Percentiles rank a stretch among this genome's conserved stretches.
phyloP scores from a whole-genome alignment of 2,888 invertebrate species.

The Agriopis leucophaearia region DNA sequence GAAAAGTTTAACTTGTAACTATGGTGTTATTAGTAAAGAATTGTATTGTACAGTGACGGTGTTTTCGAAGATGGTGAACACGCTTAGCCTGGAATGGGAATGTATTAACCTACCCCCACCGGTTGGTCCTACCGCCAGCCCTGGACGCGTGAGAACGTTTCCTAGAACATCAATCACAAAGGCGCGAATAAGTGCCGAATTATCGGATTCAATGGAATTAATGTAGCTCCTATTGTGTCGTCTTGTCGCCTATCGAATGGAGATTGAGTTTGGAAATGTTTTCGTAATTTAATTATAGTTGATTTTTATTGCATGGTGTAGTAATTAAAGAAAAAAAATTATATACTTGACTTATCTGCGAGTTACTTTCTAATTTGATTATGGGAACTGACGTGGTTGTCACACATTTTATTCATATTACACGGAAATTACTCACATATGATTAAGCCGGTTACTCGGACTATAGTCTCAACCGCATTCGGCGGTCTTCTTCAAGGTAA shows the following conservation, averaged over 20 bases:
- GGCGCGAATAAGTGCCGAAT: conserved; percentile 55
- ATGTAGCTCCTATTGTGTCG: conserved; percentile 29
- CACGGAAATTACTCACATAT: too few species aligned
- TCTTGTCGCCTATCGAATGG: conserved; percentile 31
- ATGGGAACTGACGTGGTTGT: too few species aligned
- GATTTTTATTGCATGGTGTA: conserved; percentile 6
- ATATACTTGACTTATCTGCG: neutral
- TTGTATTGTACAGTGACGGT: too few species aligned
- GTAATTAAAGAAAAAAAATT: conserved; percentile 7
- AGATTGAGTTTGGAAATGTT: conserved; percentile 35
- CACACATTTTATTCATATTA: too few species aligned
- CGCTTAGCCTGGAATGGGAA: too few species aligned
- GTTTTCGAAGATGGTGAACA: too few species aligned
- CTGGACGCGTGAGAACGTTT: conserved; percentile 56
- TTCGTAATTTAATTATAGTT: conserved; percentile 30
- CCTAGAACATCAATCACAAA: conserved; percentile 73
- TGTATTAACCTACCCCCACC: neutral
- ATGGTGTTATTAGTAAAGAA: too few species aligned
- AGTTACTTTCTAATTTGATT: conserved; percentile 7
- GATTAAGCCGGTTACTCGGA: too few species aligned
- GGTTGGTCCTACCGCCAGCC: conserved; percentile 7
- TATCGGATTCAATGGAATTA: conserved; percentile 58
- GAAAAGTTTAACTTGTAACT: too few species aligned
- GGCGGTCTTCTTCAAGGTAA: too few species aligned
- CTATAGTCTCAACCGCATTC: too few species aligned